These are phyloP conservation scores for Chionis minor DNA, from an alignment of 2,113 vertebrate species.

Conservation along the genomic window DNA sequence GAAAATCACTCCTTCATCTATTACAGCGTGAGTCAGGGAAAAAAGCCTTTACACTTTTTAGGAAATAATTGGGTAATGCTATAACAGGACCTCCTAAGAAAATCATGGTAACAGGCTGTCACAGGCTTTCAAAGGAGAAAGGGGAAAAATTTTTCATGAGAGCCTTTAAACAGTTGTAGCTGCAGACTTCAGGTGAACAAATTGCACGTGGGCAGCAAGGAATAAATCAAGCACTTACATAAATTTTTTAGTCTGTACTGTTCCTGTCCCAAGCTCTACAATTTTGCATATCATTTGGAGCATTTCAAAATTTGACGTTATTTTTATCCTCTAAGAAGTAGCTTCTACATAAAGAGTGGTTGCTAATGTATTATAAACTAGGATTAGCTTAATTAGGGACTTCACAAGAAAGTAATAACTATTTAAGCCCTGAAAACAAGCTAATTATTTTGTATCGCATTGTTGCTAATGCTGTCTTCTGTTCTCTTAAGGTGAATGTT, in stretches of 20 bases:
- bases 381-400: constrained; percentile 69
- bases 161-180: constrained; percentile 29
- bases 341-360: constrained; percentile 32
- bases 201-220: constrained; percentile 9
- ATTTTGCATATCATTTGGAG: background rate
- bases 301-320: background rate
- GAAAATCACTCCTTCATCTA: constrained; percentile 16
- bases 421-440: constrained; percentile 70
- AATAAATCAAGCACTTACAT: constrained; percentile 20
- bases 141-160: background rate
- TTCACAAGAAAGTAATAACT: constrained; percentile 62
- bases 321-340: constrained; percentile 34
- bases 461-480: background rate
- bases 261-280: constrained; percentile 1
- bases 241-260: background rate
- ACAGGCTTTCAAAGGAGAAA: background rate
- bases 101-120: background rate
- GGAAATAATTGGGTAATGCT: constrained; percentile 49
- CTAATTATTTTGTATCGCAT: constrained; percentile 61
- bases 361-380: constrained; percentile 60
- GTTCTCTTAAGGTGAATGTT: constrained; percentile 1
- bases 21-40: background rate
- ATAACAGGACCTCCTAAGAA: constrained; percentile 20
- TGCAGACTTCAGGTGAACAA: constrained; percentile 28
- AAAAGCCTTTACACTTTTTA: background rate